phyloP scores from a whole-genome alignment of 2,888 invertebrate species.

The Eupithecia subumbrata region DNA sequence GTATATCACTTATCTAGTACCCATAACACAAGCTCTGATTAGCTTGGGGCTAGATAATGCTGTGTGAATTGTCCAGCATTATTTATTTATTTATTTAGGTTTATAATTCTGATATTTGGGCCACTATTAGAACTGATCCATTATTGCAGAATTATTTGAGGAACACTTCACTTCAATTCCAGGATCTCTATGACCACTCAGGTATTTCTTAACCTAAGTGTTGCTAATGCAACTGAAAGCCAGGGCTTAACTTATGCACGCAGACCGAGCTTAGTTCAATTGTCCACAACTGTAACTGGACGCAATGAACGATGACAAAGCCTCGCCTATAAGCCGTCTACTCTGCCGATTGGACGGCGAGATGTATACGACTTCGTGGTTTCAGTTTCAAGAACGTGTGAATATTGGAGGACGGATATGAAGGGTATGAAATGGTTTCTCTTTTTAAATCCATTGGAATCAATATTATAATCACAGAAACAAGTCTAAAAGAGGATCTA shows the following conservation, averaged over 20 bases:
- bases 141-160: not conserved
- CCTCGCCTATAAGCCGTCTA: slow-evolving; percentile 22
- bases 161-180: not conserved
- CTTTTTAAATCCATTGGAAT: not conserved
- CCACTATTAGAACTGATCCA: not conserved
- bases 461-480: not conserved
- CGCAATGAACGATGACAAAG: slow-evolving; percentile 21
- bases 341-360: slow-evolving; percentile 17
- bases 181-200: not conserved
- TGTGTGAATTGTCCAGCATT: too few relatives aligned
- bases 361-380: slow-evolving; percentile 6
- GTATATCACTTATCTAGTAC: too few relatives aligned
- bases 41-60: too few relatives aligned
- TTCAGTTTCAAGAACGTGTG: slow-evolving; percentile 15
- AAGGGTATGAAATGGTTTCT: not conserved
- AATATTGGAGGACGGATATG: not conserved
- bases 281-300: slow-evolving; percentile 18
- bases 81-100: too few relatives aligned
- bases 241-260: not conserved
- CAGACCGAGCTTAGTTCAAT: slow-evolving; percentile 8
- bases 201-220: not conserved
- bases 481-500: not conserved
- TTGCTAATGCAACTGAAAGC: not conserved
- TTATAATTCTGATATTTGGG: not conserved
- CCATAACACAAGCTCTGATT: too few relatives aligned